Conservation (phyloP, 2,797 vertebrate species). For the Peromyscus aztecus region DNA sequence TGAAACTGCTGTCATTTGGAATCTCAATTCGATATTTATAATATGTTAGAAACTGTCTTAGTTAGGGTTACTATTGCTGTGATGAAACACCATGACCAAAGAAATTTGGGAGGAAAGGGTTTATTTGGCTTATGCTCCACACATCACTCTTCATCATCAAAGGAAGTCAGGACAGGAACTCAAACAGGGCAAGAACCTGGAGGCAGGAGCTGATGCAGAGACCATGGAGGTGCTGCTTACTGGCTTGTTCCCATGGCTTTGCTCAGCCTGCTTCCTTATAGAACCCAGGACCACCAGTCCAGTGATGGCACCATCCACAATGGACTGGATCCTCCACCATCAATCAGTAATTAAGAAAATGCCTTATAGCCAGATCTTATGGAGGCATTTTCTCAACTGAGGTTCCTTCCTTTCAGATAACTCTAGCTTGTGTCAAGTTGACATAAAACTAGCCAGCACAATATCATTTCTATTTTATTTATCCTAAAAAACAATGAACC, state of each 20-base stretch:
- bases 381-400: not conserved
- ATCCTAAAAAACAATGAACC: not conserved
- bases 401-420: not conserved
- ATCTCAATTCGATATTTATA: conserved; percentile 42
- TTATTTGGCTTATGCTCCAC: not conserved
- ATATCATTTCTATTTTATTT: not conserved
- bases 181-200: not conserved
- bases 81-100: not conserved
- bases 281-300: not conserved
- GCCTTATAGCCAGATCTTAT: not conserved
- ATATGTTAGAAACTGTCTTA: conserved; percentile 5
- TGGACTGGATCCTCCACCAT: not conserved
- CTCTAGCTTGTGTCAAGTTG: not conserved
- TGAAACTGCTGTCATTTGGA: conserved; percentile 23
- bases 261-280: not conserved
- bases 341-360: not conserved
- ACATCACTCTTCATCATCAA: not conserved
- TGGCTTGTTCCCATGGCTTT: not conserved
- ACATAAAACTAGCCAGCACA: not conserved
- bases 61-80: not conserved
- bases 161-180: not conserved
- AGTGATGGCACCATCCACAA: not conserved
- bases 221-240: not conserved
- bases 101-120: not conserved
- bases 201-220: not conserved